These are phyloP conservation scores for Sus scrofa DNA, from an alignment of 2,113 vertebrate genomes.

Conservation along the genomic window T2T-Sscrofa CM000826.6:115992501-115993000, in stretches of 20 bases:
- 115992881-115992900: not conserved
- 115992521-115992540: not conserved
- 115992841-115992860: not conserved
- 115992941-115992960: too few species aligned
- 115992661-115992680: not conserved
- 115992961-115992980: too few species aligned
- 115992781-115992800: not conserved
- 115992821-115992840: not conserved
- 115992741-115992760: not conserved
- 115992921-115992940: too few species aligned
- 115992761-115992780: not conserved
- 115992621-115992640: not conserved
- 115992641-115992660: not conserved
- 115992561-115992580: not conserved
- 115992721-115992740: not conserved
- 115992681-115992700: not conserved
- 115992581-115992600: not conserved
- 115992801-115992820: not conserved
- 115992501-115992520: not conserved
- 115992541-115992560: not conserved
- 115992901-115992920: too few species aligned
- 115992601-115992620: not conserved
- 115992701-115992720: not conserved
- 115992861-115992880: not conserved
- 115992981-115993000: too few species aligned